These are phyloP conservation scores for Erpornis zantholeuca DNA, from an alignment of 2,113 vertebrate species.

Conservation along the genomic window DNA sequence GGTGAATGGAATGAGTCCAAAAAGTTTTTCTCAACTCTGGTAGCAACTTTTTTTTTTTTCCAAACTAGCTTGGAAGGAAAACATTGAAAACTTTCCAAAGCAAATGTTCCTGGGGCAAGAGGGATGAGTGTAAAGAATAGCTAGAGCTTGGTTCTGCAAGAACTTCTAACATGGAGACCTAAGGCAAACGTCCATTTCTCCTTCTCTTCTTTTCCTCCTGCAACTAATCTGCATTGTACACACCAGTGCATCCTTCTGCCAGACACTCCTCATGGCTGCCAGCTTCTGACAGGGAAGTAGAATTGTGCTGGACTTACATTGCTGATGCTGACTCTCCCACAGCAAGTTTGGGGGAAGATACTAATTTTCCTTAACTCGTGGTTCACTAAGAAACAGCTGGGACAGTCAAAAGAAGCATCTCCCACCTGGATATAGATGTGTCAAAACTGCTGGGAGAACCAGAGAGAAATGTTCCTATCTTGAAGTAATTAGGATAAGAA, in stretches of 20 bases:
- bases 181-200: background rate
- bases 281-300: background rate
- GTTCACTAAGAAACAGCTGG: background rate
- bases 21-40: background rate
- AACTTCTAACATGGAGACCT: background rate
- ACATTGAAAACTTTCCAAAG: constrained; percentile 41
- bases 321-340: background rate
- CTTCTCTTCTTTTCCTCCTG: background rate
- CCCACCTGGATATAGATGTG: background rate
- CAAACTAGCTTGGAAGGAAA: background rate
- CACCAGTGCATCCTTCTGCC: background rate
- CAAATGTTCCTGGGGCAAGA: constrained; percentile 11
- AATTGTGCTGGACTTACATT: background rate
- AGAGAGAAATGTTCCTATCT: background rate
- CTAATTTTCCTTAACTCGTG: background rate
- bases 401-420: background rate
- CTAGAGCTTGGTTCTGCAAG: background rate
- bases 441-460: background rate
- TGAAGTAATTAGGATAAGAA: background rate
- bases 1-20: constrained; percentile 5
- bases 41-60: background rate
- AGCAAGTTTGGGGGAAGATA: background rate
- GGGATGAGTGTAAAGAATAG: background rate
- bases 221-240: background rate
- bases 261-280: background rate